A percentile compares a stretch with the other conserved stretches of the same genome.
Conservation (phyloP, 2,888 invertebrate genomes). For the Dasypolia templi region DNA sequence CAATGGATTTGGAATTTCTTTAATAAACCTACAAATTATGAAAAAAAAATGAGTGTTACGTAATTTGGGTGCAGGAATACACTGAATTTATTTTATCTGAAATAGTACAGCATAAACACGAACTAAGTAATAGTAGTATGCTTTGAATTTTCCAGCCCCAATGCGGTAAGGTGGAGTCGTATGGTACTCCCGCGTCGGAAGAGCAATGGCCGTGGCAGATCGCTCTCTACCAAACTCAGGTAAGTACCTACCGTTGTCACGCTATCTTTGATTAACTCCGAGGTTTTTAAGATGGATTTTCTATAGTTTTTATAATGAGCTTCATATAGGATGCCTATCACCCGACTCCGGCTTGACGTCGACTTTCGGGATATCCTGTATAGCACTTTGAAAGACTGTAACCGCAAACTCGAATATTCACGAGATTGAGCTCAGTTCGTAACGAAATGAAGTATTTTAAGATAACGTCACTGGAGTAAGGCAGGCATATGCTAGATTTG, state of each 20-base stretch:
- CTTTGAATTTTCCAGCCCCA: slow-evolving; percentile 72
- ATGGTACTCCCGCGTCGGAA: slow-evolving; percentile 84
- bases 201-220: slow-evolving; percentile 93
- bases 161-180: slow-evolving; percentile 87
- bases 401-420: not conserved
- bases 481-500: not conserved
- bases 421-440: not conserved
- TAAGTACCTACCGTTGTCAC: slow-evolving; percentile 63
- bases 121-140: not conserved
- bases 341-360: too few relatives aligned
- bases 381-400: not conserved
- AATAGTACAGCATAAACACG: not conserved
- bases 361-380: too few relatives aligned
- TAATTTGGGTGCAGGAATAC: not conserved
- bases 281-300: not conserved
- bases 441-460: not conserved
- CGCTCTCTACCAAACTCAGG: slow-evolving; percentile 91
- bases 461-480: not conserved
- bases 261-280: not conserved
- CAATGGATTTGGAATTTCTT: not conserved
- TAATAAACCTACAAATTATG: not conserved
- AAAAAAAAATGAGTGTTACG: not conserved
- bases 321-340: too few relatives aligned
- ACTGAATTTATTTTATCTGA: not conserved
- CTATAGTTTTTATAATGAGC: not conserved